Percentiles rank a stretch among this genome's conserved stretches.
Conservation (phyloP, 1,140 invertebrate genomes). For the Nautilus pompilius region DNA sequence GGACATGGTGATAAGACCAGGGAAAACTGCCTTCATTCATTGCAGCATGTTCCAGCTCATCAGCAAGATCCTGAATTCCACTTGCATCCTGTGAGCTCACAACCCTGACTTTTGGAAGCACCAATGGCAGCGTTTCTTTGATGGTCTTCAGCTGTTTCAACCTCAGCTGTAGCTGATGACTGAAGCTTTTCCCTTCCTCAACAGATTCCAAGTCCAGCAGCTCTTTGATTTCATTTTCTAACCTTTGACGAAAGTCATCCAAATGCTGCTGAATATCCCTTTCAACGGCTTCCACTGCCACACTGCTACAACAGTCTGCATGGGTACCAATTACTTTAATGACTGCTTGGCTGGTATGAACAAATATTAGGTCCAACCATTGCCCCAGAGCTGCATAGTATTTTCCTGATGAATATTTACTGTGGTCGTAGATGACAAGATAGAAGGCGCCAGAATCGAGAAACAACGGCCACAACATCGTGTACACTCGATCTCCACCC, state of each 20-base stretch:
- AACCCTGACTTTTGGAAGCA: constrained; percentile 29
- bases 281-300: constrained; percentile 18
- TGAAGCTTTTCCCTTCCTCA: constrained; percentile 14
- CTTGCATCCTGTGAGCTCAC: constrained; percentile 38
- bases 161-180: constrained; percentile 26
- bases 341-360: constrained; percentile 38
- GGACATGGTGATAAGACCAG: constrained; percentile 37
- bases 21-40: constrained; percentile 47
- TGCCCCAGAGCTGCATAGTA: constrained; percentile 40
- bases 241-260: constrained; percentile 1
- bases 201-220: background rate
- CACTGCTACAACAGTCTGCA: constrained; percentile 19
- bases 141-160: constrained; percentile 31
- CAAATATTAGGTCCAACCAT: constrained; percentile 46
- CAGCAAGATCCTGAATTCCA: constrained; percentile 35
- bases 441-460: constrained; percentile 45
- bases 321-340: constrained; percentile 51
- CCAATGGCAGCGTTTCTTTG: constrained; percentile 25
- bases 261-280: constrained; percentile 21
- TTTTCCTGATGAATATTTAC: constrained; percentile 29
- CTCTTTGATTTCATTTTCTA: constrained; percentile 3
- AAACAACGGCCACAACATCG: constrained; percentile 40
- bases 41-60: constrained; percentile 45
- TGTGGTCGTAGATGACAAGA: constrained; percentile 46
- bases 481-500: constrained; percentile 45